A percentile compares a stretch with the other conserved stretches of the same genome.
Evolutionary conservation across 2,888 invertebrate species (phyloP).

Genomic region (Agapostemon virescens): DNA sequence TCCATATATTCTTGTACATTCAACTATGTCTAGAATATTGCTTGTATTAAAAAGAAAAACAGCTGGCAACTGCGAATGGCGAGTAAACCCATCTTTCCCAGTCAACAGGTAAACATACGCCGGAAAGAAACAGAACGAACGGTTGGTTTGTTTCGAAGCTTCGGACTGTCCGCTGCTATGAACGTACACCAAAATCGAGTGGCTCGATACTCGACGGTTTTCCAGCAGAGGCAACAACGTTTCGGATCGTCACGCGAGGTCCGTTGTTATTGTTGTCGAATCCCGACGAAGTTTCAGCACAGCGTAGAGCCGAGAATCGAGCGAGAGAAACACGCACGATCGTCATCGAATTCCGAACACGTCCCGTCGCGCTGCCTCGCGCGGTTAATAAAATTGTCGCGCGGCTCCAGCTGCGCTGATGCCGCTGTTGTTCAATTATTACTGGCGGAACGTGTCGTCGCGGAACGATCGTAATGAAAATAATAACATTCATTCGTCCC

Average conservation of each 20-base stretch:
- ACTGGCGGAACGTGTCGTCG: conserved; percentile 13
- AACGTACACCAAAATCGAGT: background rate
- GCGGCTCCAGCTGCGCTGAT: background rate
- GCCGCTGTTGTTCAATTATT: conserved; percentile 23
- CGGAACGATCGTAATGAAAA: conserved; percentile 3
- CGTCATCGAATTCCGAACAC: background rate
- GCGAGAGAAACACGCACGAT: background rate
- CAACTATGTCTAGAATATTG: no score
- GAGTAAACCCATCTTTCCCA: no score
- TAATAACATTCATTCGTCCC: conserved; percentile 29
- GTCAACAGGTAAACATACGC: no score
- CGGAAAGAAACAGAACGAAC: background rate
- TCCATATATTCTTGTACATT: no score
- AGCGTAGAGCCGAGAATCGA: background rate
- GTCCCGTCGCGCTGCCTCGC: background rate
- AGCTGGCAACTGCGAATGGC: no score
- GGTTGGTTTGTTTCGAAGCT: background rate
- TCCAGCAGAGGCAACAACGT: background rate
- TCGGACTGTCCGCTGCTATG: background rate
- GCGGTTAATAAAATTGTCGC: conserved; percentile 33
- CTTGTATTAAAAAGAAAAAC: no score
- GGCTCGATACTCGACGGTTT: background rate
- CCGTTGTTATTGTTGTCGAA: conserved; percentile 1
- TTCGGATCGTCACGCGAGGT: conserved; percentile 12
- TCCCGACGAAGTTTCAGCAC: background rate